Conservation (phyloP, 1,140 invertebrate species). For the Calliphora vicina region DNA sequence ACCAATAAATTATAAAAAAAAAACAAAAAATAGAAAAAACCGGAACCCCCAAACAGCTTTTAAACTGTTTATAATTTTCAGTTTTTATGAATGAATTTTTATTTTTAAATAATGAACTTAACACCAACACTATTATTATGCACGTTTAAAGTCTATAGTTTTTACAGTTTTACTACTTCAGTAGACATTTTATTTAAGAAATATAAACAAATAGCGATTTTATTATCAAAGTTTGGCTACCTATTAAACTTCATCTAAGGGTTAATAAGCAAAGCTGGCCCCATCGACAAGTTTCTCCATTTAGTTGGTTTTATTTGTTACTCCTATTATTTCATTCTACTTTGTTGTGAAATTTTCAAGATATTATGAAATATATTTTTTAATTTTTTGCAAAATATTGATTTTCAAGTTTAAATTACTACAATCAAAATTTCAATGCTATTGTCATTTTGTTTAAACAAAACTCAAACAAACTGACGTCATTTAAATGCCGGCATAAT, state of each 20-base stretch:
- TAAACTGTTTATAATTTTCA: neutral
- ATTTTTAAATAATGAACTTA: neutral
- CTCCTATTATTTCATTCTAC: too few relatives aligned
- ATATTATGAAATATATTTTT: too few relatives aligned
- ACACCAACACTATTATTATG: neutral
- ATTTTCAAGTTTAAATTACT: neutral
- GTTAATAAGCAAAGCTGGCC: too few relatives aligned
- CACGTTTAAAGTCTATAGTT: too few relatives aligned
- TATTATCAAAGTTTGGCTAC: too few relatives aligned
- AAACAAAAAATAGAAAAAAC: neutral
- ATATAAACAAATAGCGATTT: too few relatives aligned
- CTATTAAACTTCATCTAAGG: too few relatives aligned
- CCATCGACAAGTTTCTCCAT: too few relatives aligned
- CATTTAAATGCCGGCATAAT: neutral
- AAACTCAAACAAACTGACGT: neutral
- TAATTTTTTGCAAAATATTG: neutral
- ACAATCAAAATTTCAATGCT: neutral
- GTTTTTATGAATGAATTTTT: neutral
- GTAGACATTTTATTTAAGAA: too few relatives aligned
- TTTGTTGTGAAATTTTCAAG: too few relatives aligned
- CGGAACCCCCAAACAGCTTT: conserved; percentile 22
- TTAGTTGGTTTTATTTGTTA: too few relatives aligned
- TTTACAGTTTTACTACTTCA: too few relatives aligned
- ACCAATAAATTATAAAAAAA: neutral
- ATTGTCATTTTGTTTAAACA: neutral